Base-by-base conservation (phyloP, 2,888 invertebrate genomes). In the Coleophora deauratella region DNA sequence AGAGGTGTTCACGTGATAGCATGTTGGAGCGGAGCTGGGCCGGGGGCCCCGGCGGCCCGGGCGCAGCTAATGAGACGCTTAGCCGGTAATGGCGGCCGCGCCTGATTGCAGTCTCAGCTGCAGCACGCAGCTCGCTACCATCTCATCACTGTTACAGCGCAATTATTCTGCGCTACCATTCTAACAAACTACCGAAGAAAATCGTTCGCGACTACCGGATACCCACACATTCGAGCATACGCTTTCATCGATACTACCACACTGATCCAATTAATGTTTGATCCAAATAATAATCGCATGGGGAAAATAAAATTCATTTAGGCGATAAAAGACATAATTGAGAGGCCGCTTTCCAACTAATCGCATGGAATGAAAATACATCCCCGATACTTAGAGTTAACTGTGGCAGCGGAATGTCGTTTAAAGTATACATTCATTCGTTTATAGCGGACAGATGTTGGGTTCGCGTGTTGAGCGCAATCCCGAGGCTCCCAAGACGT, bases 1-100 rank as follows among this genome's bases (percentile, higher is more conserved):
- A 21, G 21, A 21, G 21, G 54, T 40, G 39, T 40, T 40, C 39
- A 36, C 47, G 44, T 49, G 59, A 62, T 59, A 55, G 57, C 47
- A 54, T 43, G 52, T 53, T 54, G 51, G 46, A 51, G 47, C 42
- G 43, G 52, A 45, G 45, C 46, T 45, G 50, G n/a, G n/a, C n/a
- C 49, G 43, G 56, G 61, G 46, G 62, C 61, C 61, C 51, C 45
- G 55, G 55, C 59, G 59, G 57, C 28, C 57, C 62, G 59, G 67
- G 67, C 52, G 60, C 57, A 55, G 63, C 55, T 72, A 79, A 75
- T 74, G 67, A 72, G 71, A 73, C 72, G 70, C 68, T 77, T 74
- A 72, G 65, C 59, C 55, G 57, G 61, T 73, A 76, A 77, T 76
- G 54, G 70, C 68, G 54, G 62, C 30, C 15, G 44, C 46, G 50